phyloP scores from a whole-genome alignment of 2,888 invertebrate species.

The Smittia sp. region DNA sequence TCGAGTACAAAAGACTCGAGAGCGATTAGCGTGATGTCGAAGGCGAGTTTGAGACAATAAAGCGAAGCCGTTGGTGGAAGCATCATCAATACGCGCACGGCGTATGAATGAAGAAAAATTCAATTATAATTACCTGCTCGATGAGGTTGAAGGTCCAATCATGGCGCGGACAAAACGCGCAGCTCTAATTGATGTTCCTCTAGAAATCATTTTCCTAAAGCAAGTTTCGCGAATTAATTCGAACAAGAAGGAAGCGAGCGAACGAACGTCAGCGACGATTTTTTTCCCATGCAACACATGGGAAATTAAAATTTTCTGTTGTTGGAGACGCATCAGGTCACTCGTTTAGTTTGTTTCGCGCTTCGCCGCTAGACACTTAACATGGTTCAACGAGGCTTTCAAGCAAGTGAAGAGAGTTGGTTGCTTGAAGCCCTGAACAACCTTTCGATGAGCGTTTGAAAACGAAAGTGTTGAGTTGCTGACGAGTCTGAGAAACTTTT shows the following conservation, averaged over 20 bases:
- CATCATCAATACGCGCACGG: constrained; percentile 2
- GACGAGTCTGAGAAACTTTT: not conserved
- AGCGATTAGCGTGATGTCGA: not conserved
- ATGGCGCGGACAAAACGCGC: not conserved
- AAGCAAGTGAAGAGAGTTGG: not conserved
- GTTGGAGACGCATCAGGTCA: constrained; percentile 14
- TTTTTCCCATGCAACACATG: not conserved
- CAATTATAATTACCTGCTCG: constrained; percentile 24
- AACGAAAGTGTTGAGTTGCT: constrained; percentile 14
- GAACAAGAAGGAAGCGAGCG: not conserved
- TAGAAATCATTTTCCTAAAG: not conserved
- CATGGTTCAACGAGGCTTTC: not conserved
- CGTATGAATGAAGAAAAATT: not conserved
- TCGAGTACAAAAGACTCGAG: too few relatives aligned
- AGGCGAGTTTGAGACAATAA: not conserved
- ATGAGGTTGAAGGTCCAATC: constrained; percentile 11
- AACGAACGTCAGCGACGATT: constrained; percentile 1
- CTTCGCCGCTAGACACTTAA: not conserved
- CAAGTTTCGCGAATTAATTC: not conserved
- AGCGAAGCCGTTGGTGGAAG: not conserved
- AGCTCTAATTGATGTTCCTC: not conserved
- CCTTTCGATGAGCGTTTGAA: not conserved
- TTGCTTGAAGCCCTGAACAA: not conserved
- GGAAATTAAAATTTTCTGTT: not conserved
- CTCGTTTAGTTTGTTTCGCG: not conserved